Percentiles rank a stretch among this genome's conserved stretches.
Conservation (phyloP, 1,140 invertebrate genomes). For the Drosophila serrata region DNA sequence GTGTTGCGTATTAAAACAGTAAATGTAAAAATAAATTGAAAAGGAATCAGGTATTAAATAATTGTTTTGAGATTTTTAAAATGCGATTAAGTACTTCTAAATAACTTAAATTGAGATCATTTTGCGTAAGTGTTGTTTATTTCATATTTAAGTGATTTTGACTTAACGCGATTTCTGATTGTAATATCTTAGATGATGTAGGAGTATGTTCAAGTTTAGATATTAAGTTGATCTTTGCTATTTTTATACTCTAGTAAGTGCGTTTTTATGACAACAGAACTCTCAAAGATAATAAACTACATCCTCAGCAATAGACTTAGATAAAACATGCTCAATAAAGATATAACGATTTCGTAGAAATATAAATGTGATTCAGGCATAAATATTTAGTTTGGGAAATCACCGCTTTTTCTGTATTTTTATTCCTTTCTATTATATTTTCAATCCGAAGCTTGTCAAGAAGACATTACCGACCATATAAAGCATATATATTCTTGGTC, state of each 20-base stretch:
- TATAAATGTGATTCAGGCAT: background rate
- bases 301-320: background rate
- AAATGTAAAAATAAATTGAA: slow-evolving; percentile 12
- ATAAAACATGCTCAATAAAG: background rate
- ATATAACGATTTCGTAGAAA: background rate
- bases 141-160: background rate
- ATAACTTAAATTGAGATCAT: slow-evolving; percentile 10
- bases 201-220: background rate
- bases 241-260: background rate
- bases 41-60: slow-evolving; percentile 1
- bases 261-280: background rate
- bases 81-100: background rate
- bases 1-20: slow-evolving; percentile 7
- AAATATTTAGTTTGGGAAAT: background rate
- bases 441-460: no score
- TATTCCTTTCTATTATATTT: no score
- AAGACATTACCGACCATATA: no score
- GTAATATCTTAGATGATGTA: slow-evolving; percentile 4
- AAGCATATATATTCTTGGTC: no score
- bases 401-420: background rate
- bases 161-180: background rate
- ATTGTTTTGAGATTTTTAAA: slow-evolving; percentile 1
- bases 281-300: background rate
- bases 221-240: no score
- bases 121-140: slow-evolving; percentile 1